A percentile compares a stretch with the other conserved stretches of the same genome.
These are phyloP conservation scores for Drosophila bunnanda DNA, from an alignment of 2,888 invertebrate genomes.

Conservation along the genomic window DNA sequence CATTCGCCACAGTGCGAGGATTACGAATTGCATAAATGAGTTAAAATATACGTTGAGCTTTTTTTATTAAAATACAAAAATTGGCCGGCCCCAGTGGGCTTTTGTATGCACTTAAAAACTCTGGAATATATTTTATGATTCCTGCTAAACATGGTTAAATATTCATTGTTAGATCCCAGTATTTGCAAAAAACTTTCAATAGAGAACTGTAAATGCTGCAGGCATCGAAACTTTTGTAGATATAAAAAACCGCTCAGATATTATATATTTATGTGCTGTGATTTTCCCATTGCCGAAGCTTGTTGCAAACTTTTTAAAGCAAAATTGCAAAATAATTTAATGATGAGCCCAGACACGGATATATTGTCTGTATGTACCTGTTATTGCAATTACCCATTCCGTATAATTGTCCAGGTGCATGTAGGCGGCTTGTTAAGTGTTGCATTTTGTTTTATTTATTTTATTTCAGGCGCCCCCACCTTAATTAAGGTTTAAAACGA, in stretches of 20 bases:
- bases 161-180: not conserved
- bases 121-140: not conserved
- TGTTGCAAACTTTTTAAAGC: conserved; percentile 7
- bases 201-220: not conserved
- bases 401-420: conserved; percentile 27
- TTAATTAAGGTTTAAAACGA: conserved; percentile 44
- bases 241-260: not conserved
- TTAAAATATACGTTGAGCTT: conserved; percentile 30
- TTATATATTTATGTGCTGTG: conserved; percentile 6
- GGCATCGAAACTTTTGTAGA: not conserved
- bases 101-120: conserved; percentile 6
- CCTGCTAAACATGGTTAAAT: not conserved
- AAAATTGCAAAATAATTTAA: conserved; percentile 36
- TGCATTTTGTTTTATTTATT: conserved; percentile 32
- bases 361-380: not conserved
- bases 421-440: conserved; percentile 50
- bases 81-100: not conserved
- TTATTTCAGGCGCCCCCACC: not conserved
- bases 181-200: not conserved
- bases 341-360: conserved; percentile 27
- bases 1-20: too few relatives aligned
- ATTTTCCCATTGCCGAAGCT: conserved; percentile 1
- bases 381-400: conserved; percentile 32
- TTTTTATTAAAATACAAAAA: not conserved
- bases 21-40: conserved; percentile 52